Evolutionary conservation across 2,113 vertebrate genomes (phyloP).

Genomic region (Cottus gobio): DNA sequence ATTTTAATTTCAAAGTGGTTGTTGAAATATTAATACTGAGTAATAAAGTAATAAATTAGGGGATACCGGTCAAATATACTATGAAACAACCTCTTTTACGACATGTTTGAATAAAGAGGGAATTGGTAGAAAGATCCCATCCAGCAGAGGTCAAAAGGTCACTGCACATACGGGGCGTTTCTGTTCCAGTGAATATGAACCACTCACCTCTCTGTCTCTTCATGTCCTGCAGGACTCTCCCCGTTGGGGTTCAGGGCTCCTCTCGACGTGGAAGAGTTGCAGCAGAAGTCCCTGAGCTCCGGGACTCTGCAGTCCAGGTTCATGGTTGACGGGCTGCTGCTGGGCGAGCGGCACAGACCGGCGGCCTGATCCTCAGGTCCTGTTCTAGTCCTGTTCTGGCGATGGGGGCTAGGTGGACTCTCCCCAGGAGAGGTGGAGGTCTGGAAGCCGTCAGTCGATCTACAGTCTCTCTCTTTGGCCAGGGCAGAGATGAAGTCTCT

Average conservation of each 20-base stretch:
- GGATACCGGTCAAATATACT: too few relatives aligned
- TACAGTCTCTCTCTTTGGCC: constrained; percentile 28
- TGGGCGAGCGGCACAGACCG: not conserved
- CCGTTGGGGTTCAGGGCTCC: not conserved
- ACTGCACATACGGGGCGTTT: too few relatives aligned
- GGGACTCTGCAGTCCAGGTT: not conserved
- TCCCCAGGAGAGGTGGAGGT: not conserved
- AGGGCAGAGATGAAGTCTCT: constrained; percentile 68
- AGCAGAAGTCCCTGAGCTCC: not conserved
- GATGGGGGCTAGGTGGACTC: not conserved
- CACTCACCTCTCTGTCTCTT: constrained; percentile 34
- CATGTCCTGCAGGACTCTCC: not conserved
- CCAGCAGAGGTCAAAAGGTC: too few relatives aligned
- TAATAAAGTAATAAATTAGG: too few relatives aligned
- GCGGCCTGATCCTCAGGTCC: constrained; percentile 4
- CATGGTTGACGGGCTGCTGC: not conserved
- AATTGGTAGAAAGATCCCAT: too few relatives aligned
- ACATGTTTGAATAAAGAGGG: too few relatives aligned
- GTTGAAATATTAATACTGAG: too few relatives aligned
- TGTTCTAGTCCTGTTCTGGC: not conserved
- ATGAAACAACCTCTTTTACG: too few relatives aligned
- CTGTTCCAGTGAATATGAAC: not conserved
- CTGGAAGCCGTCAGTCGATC: not conserved
- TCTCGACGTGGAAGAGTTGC: not conserved
- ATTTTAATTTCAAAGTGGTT: too few relatives aligned